Evolutionary conservation across 2,113 vertebrate species (phyloP), one percentile per base, ranked within the genome.

Genomic region (Nothoprocta perdicaria): DNA sequence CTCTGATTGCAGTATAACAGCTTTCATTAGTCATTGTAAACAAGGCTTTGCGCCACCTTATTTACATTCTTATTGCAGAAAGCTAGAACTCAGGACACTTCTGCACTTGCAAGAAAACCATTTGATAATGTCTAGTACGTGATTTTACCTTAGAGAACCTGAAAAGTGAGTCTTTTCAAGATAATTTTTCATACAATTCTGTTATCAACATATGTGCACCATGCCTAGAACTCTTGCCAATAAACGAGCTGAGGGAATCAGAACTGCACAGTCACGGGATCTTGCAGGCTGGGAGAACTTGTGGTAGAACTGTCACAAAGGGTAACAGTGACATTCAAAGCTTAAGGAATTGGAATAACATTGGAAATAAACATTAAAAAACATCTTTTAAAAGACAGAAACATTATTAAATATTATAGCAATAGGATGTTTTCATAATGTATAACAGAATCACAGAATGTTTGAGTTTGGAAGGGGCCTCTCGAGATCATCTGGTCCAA

Each of bases 1-100:
- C 95, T 93, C 94, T 97, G 97, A 97, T 93, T 97, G 94, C 65
- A 96, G 94, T 92, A 73, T 94, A 97, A 96, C 94, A 97, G 95
- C 94, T 96, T 98, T 97, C 96, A 97, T 98, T 97, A 98, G 95
- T 96, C 95, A 96, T 81, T 96, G 96, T 66, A 97, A 97, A 97
- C 94, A 97, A 43, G 35, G 93, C 97, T 97, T 95, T 85, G 92
- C 96, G 96, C 87, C 95, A 96, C 21, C 12, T 95, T 97, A 96
- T 98, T 98, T 98, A 98, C 85, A 96, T 97, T 96, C 95, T 87
- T 94, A 95, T 45, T 95, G 96, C 92, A 97, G 97, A 96, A 92
- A 97, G 97, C 96, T 96, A 96, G 94, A 96, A 97, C 86, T 92
- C 92, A 94, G 89, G 67, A 81, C 84, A 92, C 76, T 95, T 94